Percentiles rank a stretch among this genome's conserved stretches.
These are phyloP conservation scores for Drosophila lacertosa DNA, from an alignment of 1,140 invertebrate genomes.

Conservation along the genomic window DNA sequence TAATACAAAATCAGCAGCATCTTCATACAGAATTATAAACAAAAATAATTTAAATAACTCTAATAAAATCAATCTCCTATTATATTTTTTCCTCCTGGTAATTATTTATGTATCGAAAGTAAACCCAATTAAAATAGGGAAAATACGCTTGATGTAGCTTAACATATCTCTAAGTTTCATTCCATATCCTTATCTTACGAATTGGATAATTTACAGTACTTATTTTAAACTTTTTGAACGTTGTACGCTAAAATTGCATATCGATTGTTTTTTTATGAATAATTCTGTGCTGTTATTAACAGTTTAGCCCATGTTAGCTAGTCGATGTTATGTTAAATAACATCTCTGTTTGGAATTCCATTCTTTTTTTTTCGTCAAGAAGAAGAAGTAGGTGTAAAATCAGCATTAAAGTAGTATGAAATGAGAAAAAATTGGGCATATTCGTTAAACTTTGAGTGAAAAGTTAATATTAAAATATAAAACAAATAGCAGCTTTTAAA, in stretches of 20 bases:
- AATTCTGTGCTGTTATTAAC: background rate
- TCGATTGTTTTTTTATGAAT: background rate
- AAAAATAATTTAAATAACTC: too few species aligned
- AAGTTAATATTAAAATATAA: slow-evolving; percentile 6
- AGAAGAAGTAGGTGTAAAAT: slow-evolving; percentile 33
- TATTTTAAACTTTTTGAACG: too few species aligned
- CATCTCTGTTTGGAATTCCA: slow-evolving; percentile 34
- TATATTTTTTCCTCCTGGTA: too few species aligned
- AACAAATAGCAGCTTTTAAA: slow-evolving; percentile 6
- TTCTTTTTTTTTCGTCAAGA: slow-evolving; percentile 32
- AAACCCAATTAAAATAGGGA: too few species aligned
- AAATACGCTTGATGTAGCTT: slow-evolving; percentile 3
- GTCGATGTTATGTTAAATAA: slow-evolving; percentile 28
- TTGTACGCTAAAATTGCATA: background rate
- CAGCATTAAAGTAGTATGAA: slow-evolving; percentile 28
- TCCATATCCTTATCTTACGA: too few species aligned
- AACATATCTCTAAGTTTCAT: background rate
- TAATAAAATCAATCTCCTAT: too few species aligned
- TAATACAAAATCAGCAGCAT: too few species aligned
- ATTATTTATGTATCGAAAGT: too few species aligned
- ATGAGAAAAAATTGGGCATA: background rate
- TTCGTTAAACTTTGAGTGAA: slow-evolving; percentile 4
- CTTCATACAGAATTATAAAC: too few species aligned
- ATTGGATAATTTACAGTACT: too few species aligned
- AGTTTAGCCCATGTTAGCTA: slow-evolving; percentile 11